Evolutionary conservation across 2,888 invertebrate species (phyloP), one percentile per base, ranked within the genome.

Genomic region (Drosophila macrospina): DNA sequence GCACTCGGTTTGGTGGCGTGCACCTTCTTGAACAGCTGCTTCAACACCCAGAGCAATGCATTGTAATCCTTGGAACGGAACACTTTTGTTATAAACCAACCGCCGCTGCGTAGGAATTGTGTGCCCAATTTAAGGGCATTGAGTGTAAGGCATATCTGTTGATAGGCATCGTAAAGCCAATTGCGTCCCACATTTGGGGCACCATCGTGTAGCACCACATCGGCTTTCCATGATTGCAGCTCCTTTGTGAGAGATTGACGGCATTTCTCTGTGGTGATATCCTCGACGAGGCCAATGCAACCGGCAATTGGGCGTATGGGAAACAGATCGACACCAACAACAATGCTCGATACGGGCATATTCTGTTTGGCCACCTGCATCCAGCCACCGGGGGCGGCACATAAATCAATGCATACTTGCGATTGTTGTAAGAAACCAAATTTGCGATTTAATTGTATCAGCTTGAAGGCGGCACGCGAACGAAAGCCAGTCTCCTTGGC

Each of bases 351-450:
- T 0, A 98, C 94, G 0, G 99, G 99, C 98, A 99, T 99, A 91
- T 98, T 97, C 91, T 99, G 97, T 86, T 96, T 96, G 48, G 99
- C 99, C 56, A 99, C 99, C 93, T 98, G 99, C 96, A 99, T 97
- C 99, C 99, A 99, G 82, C 99, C 99, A 90, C 99, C 99, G 0
- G 99, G 99, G 1, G 99, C 99, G 11, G 99, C 99, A 93, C 99
- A 99, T 70, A 99, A 93, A 94, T 99, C 99, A 88, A 99, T 95
- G 81, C 98, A 97, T 94, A 99, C 98, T 93, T 97, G 94, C 0
- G 99, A 97, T 90, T 96, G 96, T 94, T 99, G 98, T 5, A 99
- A 93, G 92, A 99, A 99, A 56, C 98, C 97, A 93, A 97, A 99
- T 91, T 98, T 98, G 73, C 99, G 94, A 93, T 99, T 99, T 54